phyloP scores from a whole-genome alignment of 2,888 invertebrate species.

The Eristalinus aeneus region DNA sequence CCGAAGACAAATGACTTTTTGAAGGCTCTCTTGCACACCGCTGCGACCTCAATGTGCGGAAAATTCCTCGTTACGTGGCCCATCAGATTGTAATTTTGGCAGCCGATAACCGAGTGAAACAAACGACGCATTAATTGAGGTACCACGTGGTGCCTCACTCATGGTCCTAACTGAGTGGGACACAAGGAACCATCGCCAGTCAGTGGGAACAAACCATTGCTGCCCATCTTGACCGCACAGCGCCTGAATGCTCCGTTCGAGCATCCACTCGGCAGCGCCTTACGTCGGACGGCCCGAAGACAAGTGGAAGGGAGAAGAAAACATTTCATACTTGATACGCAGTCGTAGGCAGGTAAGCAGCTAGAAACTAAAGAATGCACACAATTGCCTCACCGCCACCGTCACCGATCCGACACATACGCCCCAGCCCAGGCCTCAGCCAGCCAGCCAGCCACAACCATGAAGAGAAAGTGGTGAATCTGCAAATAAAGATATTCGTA shows the following conservation, averaged over 20 bases:
- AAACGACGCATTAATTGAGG: not conserved
- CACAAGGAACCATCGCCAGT: not conserved
- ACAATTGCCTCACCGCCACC: not conserved
- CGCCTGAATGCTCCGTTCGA: constrained; percentile 48
- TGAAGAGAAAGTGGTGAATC: constrained; percentile 63
- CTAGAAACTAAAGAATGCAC: constrained; percentile 53
- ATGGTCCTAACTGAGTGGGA: constrained; percentile 3
- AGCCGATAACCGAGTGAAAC: not conserved
- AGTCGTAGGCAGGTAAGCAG: constrained; percentile 43
- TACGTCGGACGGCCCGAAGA: constrained; percentile 34
- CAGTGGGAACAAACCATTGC: constrained; percentile 21
- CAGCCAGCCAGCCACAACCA: constrained; percentile 18
- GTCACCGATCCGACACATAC: not conserved
- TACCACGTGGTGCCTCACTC: not conserved
- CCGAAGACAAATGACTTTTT: constrained; percentile 11
- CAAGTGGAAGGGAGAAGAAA: not conserved
- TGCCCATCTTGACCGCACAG: constrained; percentile 44
- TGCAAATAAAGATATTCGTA: constrained; percentile 56
- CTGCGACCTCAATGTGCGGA: not conserved
- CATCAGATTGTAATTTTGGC: not conserved
- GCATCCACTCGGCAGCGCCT: constrained; percentile 39
- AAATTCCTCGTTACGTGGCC: not conserved
- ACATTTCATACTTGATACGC: constrained; percentile 33
- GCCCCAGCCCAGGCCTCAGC: constrained; percentile 3
- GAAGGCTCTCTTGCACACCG: not conserved